phyloP scores from a whole-genome alignment of 1,140 invertebrate species.

The Heterodera schachtii region DNA sequence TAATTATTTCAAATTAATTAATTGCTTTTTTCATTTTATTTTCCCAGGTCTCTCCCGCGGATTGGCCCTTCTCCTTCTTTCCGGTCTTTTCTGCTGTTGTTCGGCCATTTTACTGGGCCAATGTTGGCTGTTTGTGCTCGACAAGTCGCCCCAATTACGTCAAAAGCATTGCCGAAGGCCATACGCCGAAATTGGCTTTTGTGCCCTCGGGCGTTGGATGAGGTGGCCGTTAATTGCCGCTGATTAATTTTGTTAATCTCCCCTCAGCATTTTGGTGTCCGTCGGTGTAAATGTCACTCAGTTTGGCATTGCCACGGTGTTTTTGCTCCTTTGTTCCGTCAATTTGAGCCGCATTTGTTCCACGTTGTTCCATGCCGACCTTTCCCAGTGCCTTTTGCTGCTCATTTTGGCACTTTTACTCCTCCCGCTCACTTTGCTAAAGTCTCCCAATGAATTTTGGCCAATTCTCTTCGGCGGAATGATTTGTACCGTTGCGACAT shows the following conservation, averaged over 20 bases:
- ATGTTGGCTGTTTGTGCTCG: constrained; percentile 76
- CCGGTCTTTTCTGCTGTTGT: constrained; percentile 8
- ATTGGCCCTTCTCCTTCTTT: background rate
- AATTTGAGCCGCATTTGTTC: constrained; percentile 67
- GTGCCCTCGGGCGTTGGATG: constrained; percentile 71
- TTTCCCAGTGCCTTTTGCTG: constrained; percentile 73
- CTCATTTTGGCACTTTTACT: constrained; percentile 72
- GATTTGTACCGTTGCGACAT: constrained; percentile 6
- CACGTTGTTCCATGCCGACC: constrained; percentile 65
- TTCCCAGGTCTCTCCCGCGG: background rate
- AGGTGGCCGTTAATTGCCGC: constrained; percentile 67
- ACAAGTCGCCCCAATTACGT: constrained; percentile 72
- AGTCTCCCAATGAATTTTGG: constrained; percentile 77
- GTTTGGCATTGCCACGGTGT: constrained; percentile 76
- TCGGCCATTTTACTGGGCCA: constrained; percentile 69
- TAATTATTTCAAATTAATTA: background rate
- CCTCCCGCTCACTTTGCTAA: constrained; percentile 74
- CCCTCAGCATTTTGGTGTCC: constrained; percentile 35
- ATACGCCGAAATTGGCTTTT: constrained; percentile 74
- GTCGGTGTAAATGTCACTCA: constrained; percentile 72
- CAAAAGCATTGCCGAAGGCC: constrained; percentile 71
- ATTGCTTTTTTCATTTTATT: too few species aligned
- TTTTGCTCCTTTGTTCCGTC: constrained; percentile 75
- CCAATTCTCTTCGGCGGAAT: constrained; percentile 65
- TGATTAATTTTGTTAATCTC: background rate